Base-by-base conservation (phyloP, 1,140 invertebrate genomes). In the Bradysia coprophila region DNA sequence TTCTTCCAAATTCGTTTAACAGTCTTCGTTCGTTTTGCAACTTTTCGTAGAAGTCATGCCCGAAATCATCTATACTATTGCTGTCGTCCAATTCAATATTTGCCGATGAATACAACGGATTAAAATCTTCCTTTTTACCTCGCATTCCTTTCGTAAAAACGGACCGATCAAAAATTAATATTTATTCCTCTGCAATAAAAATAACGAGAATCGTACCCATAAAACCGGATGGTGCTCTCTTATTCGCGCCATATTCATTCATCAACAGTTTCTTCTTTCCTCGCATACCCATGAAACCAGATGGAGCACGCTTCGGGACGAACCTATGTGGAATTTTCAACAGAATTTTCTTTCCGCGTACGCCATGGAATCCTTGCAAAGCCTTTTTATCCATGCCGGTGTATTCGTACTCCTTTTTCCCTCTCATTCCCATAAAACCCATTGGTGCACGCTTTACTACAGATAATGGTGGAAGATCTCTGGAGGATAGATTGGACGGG, bases 341-440 rank as follows among this genome's bases (percentile, higher is more conserved):
- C 9, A 11, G 15, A 15, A 11, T 6, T 36, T 15, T 6, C n/a
- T 36, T 36, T 36, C 18, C 33, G 18, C 33, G 9, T 36, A 5
- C 33, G 15, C 6, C 33, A 11, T 9, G 10, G 15, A 36, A 36
- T 36, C 18, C 10, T 36, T 36, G 5, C 10, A 36, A 11, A 36
- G 5, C 9, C 5, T 11, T 36, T 11, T 16, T 36, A 36, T 36
- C n/a, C 10, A n/a, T 5, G 5, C 18, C 33, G 10, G 33, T 16
- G 18, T 36, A 36, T 9, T n/a, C 21, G 16, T 11, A 49, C 47
- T 52, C 50, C 46, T 65, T 63, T 44, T 67, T 68, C 37, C 65
- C 66, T 13, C 66, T 54, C 61, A 67, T 64, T 22, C 66, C 64
- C 21, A 63, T 40, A 45, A 66, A 67, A 9, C 64, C 66, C 41